Conservation (phyloP, 2,888 invertebrate species). For the Monoplex corrugatus region DNA sequence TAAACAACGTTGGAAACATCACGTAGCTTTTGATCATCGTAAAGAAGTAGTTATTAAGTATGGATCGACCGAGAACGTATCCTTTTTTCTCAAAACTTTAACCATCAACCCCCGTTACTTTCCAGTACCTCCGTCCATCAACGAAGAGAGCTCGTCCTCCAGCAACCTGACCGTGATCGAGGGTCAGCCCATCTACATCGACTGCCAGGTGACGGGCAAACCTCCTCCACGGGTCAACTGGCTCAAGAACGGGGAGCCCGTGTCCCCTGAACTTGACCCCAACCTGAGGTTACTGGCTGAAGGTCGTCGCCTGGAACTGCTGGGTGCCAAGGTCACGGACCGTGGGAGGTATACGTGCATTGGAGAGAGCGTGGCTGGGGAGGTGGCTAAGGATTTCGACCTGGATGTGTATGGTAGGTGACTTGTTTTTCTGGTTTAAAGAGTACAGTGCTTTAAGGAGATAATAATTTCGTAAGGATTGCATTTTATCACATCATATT, state of each 20-base stretch:
- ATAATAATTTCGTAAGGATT: no score
- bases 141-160: constrained; percentile 64
- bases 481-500: no score
- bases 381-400: constrained; percentile 73
- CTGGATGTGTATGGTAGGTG: constrained; percentile 76
- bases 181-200: constrained; percentile 67
- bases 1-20: no score
- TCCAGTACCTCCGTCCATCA: constrained; percentile 75
- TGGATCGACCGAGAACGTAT: no score
- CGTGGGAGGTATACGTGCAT: constrained; percentile 79
- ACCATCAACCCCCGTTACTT: constrained; percentile 28
- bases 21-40: no score
- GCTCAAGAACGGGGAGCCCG: constrained; percentile 80
- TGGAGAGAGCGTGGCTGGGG: constrained; percentile 78
- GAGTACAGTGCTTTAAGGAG: no score
- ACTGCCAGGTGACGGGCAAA: constrained; percentile 77
- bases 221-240: constrained; percentile 81
- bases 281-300: constrained; percentile 67
- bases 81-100: no score
- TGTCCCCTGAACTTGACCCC: constrained; percentile 66
- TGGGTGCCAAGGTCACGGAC: constrained; percentile 70
- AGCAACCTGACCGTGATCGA: constrained; percentile 68
- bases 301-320: constrained; percentile 74
- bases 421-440: neutral
- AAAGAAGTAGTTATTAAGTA: no score